These are phyloP conservation scores for Prochilodus magdalenae DNA, from an alignment of 2,113 vertebrate genomes.

Conservation along the genomic window DNA sequence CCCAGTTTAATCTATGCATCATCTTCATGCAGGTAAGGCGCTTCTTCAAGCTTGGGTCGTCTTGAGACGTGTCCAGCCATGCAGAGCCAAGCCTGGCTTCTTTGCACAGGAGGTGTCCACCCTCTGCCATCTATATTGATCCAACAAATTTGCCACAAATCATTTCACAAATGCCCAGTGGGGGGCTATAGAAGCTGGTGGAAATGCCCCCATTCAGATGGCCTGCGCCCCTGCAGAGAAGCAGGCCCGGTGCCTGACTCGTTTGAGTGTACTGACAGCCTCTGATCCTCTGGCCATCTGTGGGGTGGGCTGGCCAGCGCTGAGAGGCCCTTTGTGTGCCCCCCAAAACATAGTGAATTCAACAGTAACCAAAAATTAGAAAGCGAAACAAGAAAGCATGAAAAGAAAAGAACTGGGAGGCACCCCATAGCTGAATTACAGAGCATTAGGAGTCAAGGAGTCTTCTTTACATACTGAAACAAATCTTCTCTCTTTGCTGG, in stretches of 20 bases:
- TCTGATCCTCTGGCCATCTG: constrained; percentile 82
- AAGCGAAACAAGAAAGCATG: constrained; percentile 11
- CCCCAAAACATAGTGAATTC: constrained; percentile 60
- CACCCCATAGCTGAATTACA: constrained; percentile 26
- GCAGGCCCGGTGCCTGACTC: constrained; percentile 72
- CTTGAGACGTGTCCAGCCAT: constrained; percentile 28
- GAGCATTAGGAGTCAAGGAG: constrained; percentile 14
- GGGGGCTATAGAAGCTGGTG: constrained; percentile 85
- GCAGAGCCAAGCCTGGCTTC: constrained; percentile 31
- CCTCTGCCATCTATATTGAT: constrained; percentile 87
- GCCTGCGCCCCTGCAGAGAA: constrained; percentile 72
- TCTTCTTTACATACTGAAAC: neutral
- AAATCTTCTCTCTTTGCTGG: neutral
- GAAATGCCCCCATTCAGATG: constrained; percentile 87
- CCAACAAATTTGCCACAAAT: constrained; percentile 99
- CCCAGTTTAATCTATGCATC: constrained; percentile 24
- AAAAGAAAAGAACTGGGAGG: constrained; percentile 36
- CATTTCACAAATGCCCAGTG: constrained; percentile 96
- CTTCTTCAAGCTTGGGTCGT: neutral
- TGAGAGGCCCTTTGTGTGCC: constrained; percentile 67
- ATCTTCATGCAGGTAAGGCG: neutral
- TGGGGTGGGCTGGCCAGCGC: constrained; percentile 81
- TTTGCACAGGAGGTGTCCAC: constrained; percentile 76
- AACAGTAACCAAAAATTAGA: constrained; percentile 56
- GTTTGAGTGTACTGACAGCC: constrained; percentile 88